A percentile compares a stretch with the other conserved stretches of the same genome.
Conservation (phyloP, 1,140 invertebrate species). For the Forficula auricularia region DNA sequence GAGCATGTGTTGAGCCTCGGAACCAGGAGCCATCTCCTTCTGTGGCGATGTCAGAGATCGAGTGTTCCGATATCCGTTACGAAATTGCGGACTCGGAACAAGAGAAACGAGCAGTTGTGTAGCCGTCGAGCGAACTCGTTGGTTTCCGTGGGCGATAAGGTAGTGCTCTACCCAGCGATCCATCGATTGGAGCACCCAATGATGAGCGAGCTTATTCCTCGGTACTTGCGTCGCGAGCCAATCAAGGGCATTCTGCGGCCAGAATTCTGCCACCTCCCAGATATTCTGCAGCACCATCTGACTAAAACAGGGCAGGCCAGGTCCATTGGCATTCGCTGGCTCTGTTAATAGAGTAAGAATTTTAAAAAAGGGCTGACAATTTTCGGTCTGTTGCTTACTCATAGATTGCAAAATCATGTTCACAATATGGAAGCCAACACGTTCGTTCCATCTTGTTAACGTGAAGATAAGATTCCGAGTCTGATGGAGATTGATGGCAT, state of each 20-base stretch:
- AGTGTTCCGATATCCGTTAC: constrained; percentile 59
- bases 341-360: constrained; percentile 63
- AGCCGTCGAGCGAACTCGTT: constrained; percentile 69
- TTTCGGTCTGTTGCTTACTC: constrained; percentile 70
- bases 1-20: constrained; percentile 58
- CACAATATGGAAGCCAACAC: constrained; percentile 66
- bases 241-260: constrained; percentile 75
- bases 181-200: constrained; percentile 70
- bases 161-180: constrained; percentile 82
- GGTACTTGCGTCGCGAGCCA: constrained; percentile 76
- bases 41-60: constrained; percentile 29
- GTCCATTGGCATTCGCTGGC: constrained; percentile 31
- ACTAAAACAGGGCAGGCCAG: constrained; percentile 72
- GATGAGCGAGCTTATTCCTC: constrained; percentile 71
- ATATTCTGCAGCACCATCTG: constrained; percentile 69
- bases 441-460: constrained; percentile 74
- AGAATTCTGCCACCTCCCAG: constrained; percentile 79
- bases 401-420: constrained; percentile 78
- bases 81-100: constrained; percentile 72
- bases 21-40: constrained; percentile 32
- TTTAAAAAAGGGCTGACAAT: constrained; percentile 79
- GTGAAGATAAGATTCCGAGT: constrained; percentile 83
- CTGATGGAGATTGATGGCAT: constrained; percentile 79
- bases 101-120: constrained; percentile 71
- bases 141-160: constrained; percentile 66